Conservation (phyloP, 35 echinoderm and acorn worm genomes). For the Holothuria glaberrima region DNA sequence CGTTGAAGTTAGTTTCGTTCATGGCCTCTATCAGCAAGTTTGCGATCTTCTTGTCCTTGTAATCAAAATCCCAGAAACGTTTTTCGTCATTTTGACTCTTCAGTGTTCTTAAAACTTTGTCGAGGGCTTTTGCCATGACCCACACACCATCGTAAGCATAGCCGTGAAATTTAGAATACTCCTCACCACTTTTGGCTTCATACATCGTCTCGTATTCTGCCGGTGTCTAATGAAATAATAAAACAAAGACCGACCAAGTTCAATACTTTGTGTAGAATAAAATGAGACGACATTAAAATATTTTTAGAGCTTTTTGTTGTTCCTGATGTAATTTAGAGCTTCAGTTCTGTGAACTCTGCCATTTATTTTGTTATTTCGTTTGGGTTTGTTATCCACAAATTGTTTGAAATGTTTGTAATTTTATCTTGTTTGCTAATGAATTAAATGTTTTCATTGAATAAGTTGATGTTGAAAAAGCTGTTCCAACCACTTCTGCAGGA, state of each 20-base stretch:
- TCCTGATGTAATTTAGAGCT: no score
- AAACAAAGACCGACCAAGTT: background rate
- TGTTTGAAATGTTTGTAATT: no score
- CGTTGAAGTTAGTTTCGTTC: conserved; percentile 93
- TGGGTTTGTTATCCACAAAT: no score
- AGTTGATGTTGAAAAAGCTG: no score
- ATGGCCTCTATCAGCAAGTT: conserved; percentile 78
- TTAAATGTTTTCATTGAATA: no score
- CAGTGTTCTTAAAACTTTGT: conserved; percentile 75
- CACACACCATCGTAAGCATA: conserved; percentile 97
- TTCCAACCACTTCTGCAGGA: no score
- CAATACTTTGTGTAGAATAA: no score
- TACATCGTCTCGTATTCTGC: conserved; percentile 77
- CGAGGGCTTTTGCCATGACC: conserved; percentile 88
- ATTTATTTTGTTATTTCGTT: no score
- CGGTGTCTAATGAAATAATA: conserved; percentile 74
- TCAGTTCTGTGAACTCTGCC: no score
- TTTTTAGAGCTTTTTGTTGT: no score
- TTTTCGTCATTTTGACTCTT: conserved; percentile 49
- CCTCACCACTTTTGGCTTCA: conserved; percentile 22
- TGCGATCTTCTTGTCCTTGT: conserved; percentile 70
- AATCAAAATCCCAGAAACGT: conserved; percentile 78
- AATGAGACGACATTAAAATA: no score
- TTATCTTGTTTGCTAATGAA: no score
- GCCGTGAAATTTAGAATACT: conserved; percentile 82